Percentiles rank a stretch among this genome's conserved stretches.
Conservation (phyloP, 1,140 invertebrate genomes). For the Bombus difficillimus region DNA sequence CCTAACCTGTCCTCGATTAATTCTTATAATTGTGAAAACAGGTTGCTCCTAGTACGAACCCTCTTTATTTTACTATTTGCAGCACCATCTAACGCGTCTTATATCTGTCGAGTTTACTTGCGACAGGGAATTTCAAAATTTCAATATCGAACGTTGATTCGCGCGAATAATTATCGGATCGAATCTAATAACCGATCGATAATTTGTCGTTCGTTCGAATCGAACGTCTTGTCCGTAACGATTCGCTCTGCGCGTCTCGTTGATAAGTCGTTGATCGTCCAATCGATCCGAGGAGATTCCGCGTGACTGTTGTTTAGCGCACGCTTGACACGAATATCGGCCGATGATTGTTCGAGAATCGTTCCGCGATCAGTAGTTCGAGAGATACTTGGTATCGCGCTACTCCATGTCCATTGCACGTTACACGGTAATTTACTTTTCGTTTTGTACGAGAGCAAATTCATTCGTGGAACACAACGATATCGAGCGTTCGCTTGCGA, state of each 20-base stretch:
- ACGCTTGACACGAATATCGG: constrained; percentile 11
- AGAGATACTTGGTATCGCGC: constrained; percentile 3
- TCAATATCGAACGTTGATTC: too few relatives aligned
- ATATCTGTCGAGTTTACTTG: neutral
- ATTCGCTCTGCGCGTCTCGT: neutral
- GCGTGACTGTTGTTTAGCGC: neutral
- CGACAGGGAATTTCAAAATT: too few relatives aligned
- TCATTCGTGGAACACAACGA: neutral
- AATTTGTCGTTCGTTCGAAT: neutral
- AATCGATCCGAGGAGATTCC: neutral
- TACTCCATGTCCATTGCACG: constrained; percentile 6
- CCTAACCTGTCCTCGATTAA: neutral
- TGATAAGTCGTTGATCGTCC: constrained; percentile 18
- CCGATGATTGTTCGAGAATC: constrained; percentile 2
- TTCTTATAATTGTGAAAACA: neutral
- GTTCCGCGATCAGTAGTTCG: neutral
- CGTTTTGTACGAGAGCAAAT: neutral
- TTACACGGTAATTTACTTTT: neutral
- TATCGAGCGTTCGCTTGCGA: too few relatives aligned
- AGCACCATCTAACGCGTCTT: neutral
- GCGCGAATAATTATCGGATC: neutral
- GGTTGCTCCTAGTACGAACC: neutral
- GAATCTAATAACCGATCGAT: neutral
- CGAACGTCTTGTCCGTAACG: neutral
- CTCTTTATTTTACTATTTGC: too few relatives aligned